Conservation (phyloP, 2,113 vertebrate species). For the Phocoena phocoena region DNA sequence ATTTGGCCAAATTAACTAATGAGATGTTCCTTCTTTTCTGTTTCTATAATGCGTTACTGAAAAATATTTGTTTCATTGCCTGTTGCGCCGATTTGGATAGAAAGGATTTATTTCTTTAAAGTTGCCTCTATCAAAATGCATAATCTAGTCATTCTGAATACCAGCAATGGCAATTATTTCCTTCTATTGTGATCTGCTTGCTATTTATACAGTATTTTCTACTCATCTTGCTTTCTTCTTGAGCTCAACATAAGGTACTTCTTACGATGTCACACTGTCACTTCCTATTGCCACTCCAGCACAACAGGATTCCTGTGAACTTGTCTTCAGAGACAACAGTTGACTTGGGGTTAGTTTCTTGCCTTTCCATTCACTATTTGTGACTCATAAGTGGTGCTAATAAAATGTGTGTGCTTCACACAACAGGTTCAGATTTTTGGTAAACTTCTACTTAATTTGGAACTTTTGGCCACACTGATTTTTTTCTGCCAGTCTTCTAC, state of each 20-base stretch:
- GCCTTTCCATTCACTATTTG: conserved; percentile 1
- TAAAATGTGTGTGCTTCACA: conserved; percentile 16
- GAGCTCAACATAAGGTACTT: neutral
- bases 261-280: neutral
- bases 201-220: neutral
- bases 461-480: neutral
- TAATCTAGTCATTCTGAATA: neutral
- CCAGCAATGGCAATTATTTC: neutral
- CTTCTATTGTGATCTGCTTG: neutral
- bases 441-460: neutral
- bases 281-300: neutral
- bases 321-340: conserved; percentile 19
- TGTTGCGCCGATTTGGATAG: neutral
- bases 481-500: neutral
- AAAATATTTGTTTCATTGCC: conserved; percentile 11
- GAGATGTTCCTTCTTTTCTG: neutral
- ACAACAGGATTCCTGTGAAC: neutral
- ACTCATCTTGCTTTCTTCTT: conserved; percentile 3
- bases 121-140: neutral
- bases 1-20: neutral
- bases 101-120: conserved; percentile 16
- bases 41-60: neutral
- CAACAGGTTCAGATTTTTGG: neutral
- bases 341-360: neutral
- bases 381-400: neutral